Evolutionary conservation across 2,113 vertebrate species (phyloP), one percentile per base, ranked within the genome.

Genomic region (Castor canadensis): DNA sequence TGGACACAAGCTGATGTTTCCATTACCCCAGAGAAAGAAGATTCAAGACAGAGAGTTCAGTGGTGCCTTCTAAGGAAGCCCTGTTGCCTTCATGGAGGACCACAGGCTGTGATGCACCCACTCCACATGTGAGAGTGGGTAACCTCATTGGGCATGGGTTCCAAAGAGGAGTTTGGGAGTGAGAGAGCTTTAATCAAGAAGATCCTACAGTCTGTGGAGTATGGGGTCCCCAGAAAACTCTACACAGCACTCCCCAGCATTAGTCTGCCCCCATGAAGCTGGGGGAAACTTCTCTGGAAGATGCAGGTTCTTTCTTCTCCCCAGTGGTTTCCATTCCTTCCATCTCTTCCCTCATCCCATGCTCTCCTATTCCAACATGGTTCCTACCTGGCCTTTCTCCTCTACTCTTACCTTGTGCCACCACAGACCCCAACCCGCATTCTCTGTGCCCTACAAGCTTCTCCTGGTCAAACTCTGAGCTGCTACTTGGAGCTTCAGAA

Each of bases 371-470:
- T 6, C 32, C 6, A 6, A 11, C 24, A 20, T 0, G 10, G 52
- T 35, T 15, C 7, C 6, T 0, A 1, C 5, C 15, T 0, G 22
- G 1, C 20, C 13, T 35, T 19, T 6, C 8, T 30, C 11, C 0
- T 0, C 16, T 28, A 3, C 26, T 5, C 13, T 26, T 26, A 35
- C 15, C 9, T 3, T 0, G 11, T 3, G 12, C 16, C 19, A 3
- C 12, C 40, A n/a, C n/a, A n/a, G n/a, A n/a, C n/a, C n/a, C 28
- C 35, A 26, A 7, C 16, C 58, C 54, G 11, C 16, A 26, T 64
- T 45, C 15, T 22, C 47, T 15, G 0, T 0, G 3, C 11, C 45
- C 28, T 5, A 12, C 1, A 9, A 13, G 2, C 17, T 17, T 49
- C 32, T 6, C 5, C 1, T 32, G 26, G 47, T 20, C 12, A 22